Evolutionary conservation across 2,797 vertebrate species (phyloP), one percentile per base, ranked within the genome.

Genomic region (Hoplostethus atlanticus): DNA sequence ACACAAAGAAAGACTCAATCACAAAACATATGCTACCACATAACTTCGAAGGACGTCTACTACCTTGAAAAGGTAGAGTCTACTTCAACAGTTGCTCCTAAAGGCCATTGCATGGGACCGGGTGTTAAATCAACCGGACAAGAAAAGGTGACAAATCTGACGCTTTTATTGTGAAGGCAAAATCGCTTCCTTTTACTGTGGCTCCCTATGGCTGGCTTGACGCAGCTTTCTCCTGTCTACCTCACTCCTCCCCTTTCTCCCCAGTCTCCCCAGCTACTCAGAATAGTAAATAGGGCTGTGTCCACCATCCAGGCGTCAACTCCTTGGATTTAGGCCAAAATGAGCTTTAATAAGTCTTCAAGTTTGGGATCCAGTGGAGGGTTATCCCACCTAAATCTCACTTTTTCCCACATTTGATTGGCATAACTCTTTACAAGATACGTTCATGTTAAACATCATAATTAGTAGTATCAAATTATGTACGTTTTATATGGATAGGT

Each of bases 251-350:
- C 67, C 58, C 70, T 60, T 61, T 71, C 63, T 52, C 71, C 68
- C 42, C 77, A 57, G 74, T 73, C 54, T 78, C 68, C 80, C 65
- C 77, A 79, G 83, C 57, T 75, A 81, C 88, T 80, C 62, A 75
- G 66, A 89, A 84, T 79, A 88, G 81, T 84, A 88, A 77, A 85
- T 67, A 71, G 63, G 53, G 44, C 61, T 58, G 12, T 70, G 36
- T 75, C 74, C 75, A 71, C 76, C 72, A 71, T 83, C 38, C 68
- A 80, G 86, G 81, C 77, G 11, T 89, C 77, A 72, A 73, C 75
- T 38, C 25, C 15, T 60, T 87, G 67, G 78, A 75, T 60, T 42
- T 67, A 53, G 71, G 65, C 64, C 77, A 77, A 40, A 71, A 50
- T 74, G 72, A 76, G 34, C 55, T 71, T 75, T 47, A 46, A 61